These are phyloP conservation scores for Peucedramus taeniatus DNA, from an alignment of 2,113 vertebrate species.

Conservation along the genomic window DNA sequence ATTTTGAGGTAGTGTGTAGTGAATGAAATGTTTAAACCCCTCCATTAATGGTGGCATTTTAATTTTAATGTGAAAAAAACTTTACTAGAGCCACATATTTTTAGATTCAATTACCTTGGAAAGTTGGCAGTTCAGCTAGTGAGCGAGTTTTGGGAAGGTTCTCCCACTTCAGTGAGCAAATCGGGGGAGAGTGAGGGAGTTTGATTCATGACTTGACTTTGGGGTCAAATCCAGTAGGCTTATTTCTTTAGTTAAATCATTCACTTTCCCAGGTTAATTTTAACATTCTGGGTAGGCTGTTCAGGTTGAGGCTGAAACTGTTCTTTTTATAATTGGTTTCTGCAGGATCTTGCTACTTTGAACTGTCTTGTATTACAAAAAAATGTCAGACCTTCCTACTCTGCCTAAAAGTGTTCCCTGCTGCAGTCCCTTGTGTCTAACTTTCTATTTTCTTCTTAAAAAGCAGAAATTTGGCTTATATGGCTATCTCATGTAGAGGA, in stretches of 20 bases:
- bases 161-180: background rate
- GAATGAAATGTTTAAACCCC: background rate
- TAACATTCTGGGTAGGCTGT: background rate
- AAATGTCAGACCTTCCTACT: background rate
- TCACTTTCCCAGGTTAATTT: conserved; percentile 12
- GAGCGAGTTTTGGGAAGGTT: background rate
- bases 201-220: background rate
- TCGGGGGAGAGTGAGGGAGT: background rate
- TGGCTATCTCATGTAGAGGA: background rate
- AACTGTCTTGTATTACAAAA: background rate
- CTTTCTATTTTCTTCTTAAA: background rate
- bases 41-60: background rate
- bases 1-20: background rate
- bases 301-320: background rate
- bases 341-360: background rate
- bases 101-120: background rate
- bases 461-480: background rate
- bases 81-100: background rate
- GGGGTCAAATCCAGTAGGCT: background rate
- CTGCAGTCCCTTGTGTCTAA: background rate
- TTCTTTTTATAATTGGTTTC: background rate
- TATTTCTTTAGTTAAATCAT: background rate
- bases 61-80: background rate
- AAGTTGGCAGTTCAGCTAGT: background rate
- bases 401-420: background rate